Percentiles rank a stretch among this genome's conserved stretches.
Evolutionary conservation across 2,113 vertebrate species (phyloP).

Genomic region (Cryptotis parvus): DNA sequence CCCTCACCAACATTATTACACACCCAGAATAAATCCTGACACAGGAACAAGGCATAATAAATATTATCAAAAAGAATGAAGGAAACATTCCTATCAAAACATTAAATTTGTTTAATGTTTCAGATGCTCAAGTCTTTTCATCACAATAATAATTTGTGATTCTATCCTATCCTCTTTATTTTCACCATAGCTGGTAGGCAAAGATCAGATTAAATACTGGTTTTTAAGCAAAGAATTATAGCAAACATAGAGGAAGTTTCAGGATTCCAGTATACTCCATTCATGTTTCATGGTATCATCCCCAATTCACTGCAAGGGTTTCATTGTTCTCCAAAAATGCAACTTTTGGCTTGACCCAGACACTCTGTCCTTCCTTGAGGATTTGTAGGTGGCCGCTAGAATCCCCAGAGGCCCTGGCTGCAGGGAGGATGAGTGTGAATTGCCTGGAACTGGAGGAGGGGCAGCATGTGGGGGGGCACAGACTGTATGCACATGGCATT

Average conservation of each 20-base stretch:
- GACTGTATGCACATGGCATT: slow-evolving; percentile 64
- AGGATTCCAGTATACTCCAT: background rate
- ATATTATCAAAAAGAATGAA: background rate
- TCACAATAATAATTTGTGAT: background rate
- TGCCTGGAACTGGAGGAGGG: too few species aligned
- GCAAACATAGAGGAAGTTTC: background rate
- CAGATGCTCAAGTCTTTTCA: slow-evolving; percentile 12
- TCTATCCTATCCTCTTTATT: background rate
- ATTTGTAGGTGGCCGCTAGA: background rate
- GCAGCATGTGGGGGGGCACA: background rate
- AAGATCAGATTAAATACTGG: background rate
- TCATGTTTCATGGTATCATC: background rate
- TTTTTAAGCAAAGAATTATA: background rate
- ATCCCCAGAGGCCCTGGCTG: background rate
- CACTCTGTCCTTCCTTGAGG: background rate
- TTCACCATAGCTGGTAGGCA: background rate
- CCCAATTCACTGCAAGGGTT: background rate
- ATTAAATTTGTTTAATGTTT: background rate
- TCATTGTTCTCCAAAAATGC: background rate
- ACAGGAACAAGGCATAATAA: background rate
- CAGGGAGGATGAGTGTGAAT: background rate
- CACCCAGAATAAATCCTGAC: background rate
- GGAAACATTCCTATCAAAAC: too few species aligned
- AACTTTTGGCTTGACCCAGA: too few species aligned
- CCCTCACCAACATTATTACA: background rate